Conservation (phyloP, 2,888 invertebrate genomes). For the Cantharis lateralis region DNA sequence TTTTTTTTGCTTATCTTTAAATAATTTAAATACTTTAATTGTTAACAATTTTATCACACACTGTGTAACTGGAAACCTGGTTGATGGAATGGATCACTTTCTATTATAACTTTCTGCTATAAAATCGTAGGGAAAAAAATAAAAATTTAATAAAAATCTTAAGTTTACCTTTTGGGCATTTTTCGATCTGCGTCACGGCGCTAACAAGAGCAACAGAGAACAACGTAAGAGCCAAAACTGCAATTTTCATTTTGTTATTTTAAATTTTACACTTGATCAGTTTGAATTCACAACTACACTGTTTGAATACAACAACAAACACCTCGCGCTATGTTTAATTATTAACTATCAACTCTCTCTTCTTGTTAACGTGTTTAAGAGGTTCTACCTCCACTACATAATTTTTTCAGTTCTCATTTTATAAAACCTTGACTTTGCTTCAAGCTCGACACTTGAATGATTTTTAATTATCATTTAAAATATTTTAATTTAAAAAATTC, state of each 20-base stretch:
- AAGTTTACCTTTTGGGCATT: conserved; percentile 11
- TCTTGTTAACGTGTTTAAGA: not conserved
- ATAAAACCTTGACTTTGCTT: not conserved
- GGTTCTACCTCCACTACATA: not conserved
- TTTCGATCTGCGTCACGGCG: conserved; percentile 6
- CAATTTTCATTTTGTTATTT: conserved; percentile 7
- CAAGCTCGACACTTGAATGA: not conserved
- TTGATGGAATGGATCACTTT: not conserved
- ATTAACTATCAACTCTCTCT: not conserved
- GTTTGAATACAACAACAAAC: not conserved
- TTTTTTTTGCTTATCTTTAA: no score
- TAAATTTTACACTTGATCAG: not conserved
- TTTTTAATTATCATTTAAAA: not conserved
- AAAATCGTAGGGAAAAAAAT: not conserved
- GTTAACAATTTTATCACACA: not conserved
- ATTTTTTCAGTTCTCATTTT: not conserved
- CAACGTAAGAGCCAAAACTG: not conserved
- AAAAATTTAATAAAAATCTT: not conserved
- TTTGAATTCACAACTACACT: not conserved
- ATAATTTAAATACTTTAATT: not conserved
- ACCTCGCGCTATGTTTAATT: not conserved
- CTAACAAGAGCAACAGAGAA: not conserved
- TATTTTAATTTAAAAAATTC: not conserved
- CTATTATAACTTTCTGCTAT: not conserved
- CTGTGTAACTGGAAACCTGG: not conserved